A percentile compares a stretch with the other conserved stretches of the same genome.
Evolutionary conservation across 2,113 vertebrate species (phyloP).

Genomic region (Tangachromis dhanisi): DNA sequence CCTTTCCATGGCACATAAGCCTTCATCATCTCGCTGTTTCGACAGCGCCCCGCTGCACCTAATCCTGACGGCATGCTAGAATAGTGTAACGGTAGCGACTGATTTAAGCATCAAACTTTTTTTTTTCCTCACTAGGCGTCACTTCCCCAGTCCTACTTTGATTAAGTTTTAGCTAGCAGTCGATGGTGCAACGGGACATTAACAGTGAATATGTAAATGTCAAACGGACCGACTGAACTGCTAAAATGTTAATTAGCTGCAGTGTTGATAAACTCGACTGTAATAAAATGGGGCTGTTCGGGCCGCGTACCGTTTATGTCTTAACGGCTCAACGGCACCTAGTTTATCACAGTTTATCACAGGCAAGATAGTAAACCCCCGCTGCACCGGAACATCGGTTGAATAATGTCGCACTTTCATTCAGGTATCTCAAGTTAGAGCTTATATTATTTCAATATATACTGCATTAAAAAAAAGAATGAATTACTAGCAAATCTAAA

Average conservation of each 20-base stretch:
- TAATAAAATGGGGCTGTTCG: not conserved
- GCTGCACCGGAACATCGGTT: not conserved
- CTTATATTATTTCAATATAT: not conserved
- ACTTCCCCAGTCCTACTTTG: slow-evolving; percentile 45
- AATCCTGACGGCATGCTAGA: not conserved
- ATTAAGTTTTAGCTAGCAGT: not conserved
- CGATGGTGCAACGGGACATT: not conserved
- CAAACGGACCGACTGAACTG: not conserved
- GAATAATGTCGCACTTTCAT: not conserved
- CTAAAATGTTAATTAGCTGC: not conserved
- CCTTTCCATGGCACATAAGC: not conserved
- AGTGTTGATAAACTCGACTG: not conserved
- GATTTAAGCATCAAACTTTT: not conserved
- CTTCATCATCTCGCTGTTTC: not conserved
- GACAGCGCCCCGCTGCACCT: not conserved
- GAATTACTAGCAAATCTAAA: not conserved
- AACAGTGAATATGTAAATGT: not conserved
- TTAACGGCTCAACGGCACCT: not conserved
- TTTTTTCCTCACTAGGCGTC: slow-evolving; percentile 23
- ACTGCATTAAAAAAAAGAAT: not conserved
- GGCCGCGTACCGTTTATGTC: slow-evolving; percentile 23
- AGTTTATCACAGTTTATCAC: not conserved
- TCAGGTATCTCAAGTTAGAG: not conserved
- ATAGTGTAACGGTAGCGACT: not conserved
- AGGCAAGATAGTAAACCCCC: not conserved